Evolutionary conservation across 2,113 vertebrate genomes (phyloP), one percentile per base, ranked within the genome.

Genomic region (Struthio camelus): DNA sequence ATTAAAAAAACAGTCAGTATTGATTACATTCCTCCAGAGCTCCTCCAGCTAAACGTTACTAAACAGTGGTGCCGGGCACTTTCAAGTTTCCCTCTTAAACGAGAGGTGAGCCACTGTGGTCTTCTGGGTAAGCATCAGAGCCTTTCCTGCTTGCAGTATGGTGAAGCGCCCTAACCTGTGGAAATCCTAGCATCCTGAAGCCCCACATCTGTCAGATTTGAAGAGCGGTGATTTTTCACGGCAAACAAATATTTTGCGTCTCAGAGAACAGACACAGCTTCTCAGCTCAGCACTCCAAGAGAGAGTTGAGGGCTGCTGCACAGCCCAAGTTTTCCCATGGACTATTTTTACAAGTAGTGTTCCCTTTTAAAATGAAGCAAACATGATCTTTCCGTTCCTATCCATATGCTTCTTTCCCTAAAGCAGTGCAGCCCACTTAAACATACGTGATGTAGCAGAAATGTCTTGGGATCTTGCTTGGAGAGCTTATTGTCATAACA

Each of bases 41-140:
- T 24, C 13, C 18, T 9, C 64, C 27, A 34, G 34, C 42, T 22
- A 15, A 25, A 14, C 17, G 25, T 42, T n/a, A 54, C 23, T 27
- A 25, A 66, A 38, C 42, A 53, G 58, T 65, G 50, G 44, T 42
- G 46, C 46, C 20, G 25, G 40, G n/a, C 40, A 25, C n/a, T 28
- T 30, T 56, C 24, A 24, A 27, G 0, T 19, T 3, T 50, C 54
- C 44, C 70, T 30, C 54, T 53, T 1, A 19, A 36, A 42, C 20
- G 36, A 2, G 1, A 2, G 22, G 0, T 1, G 22, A 25, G 8
- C 3, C 1, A 0, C 50, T 2, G 4, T 2, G 46, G 44, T 34
- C 50, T 22, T 1, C 4, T 0, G 17, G 30, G 14, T 0, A 1
- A 0, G 5, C 5, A 10, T 0, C 4, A 36, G 64, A 42, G 32